Conservation (phyloP, 2,797 vertebrate species). For the Sebastes goodei region DNA sequence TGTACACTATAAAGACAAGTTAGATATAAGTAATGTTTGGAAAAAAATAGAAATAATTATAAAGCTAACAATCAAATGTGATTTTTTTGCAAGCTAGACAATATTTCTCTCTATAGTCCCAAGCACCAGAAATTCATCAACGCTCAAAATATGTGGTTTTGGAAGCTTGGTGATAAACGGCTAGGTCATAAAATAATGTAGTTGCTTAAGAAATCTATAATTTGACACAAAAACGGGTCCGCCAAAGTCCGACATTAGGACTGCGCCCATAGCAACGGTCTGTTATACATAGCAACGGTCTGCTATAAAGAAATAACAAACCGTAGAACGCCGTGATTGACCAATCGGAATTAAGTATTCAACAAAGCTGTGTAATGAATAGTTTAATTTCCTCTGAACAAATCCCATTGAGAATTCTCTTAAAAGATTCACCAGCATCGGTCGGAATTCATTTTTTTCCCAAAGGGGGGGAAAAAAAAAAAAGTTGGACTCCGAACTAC, state of each 20-base stretch:
- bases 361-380: not conserved
- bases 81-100: not conserved
- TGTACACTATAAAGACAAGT: not conserved
- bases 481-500: conserved; percentile 14
- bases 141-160: too few relatives aligned
- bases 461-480: not conserved
- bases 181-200: not conserved
- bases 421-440: conserved; percentile 34
- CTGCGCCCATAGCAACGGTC: too few relatives aligned
- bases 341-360: too few relatives aligned
- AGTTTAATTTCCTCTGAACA: not conserved
- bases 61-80: not conserved
- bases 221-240: too few relatives aligned
- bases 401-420: not conserved
- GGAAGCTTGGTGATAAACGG: too few relatives aligned
- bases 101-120: too few relatives aligned
- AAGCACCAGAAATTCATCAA: too few relatives aligned
- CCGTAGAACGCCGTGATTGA: too few relatives aligned
- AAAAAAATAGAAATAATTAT: not conserved
- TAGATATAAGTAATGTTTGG: not conserved
- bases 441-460: conserved; percentile 22
- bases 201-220: too few relatives aligned
- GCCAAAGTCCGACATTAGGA: too few relatives aligned
- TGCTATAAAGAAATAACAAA: too few relatives aligned
- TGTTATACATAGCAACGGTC: too few relatives aligned